phyloP scores from a whole-genome alignment of 2,113 vertebrate genomes.

The Notarius lentiginosus region DNA sequence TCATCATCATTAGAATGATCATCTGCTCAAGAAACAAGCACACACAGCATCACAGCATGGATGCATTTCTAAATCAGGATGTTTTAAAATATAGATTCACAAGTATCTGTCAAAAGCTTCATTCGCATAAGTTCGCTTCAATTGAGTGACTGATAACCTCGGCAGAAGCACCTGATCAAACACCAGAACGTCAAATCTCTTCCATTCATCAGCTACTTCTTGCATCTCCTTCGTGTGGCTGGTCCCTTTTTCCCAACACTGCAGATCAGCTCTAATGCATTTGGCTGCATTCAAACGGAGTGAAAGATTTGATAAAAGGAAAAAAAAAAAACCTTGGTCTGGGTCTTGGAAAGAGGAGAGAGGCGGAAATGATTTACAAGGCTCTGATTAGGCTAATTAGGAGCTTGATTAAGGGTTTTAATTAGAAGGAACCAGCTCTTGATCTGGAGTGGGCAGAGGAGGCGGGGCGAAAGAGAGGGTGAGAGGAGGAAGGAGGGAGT shows the following conservation, averaged over 20 bases:
- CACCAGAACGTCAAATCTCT: background rate
- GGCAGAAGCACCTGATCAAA: background rate
- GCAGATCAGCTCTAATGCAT: slow-evolving; percentile 26
- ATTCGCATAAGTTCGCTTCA: background rate
- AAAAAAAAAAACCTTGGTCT: slow-evolving; percentile 58
- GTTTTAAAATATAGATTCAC: background rate
- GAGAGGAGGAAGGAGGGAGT: slow-evolving; percentile 25
- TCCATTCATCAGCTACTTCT: slow-evolving; percentile 28
- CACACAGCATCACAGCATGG: background rate
- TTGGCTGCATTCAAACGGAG: slow-evolving; percentile 49
- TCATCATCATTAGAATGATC: background rate
- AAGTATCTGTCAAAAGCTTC: background rate
- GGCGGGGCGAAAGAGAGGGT: slow-evolving; percentile 59
- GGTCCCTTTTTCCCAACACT: slow-evolving; percentile 49
- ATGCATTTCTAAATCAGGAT: background rate
- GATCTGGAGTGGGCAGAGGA: slow-evolving; percentile 69
- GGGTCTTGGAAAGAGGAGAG: slow-evolving; percentile 63
- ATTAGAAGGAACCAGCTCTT: slow-evolving; percentile 75
- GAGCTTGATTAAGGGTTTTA: slow-evolving; percentile 80
- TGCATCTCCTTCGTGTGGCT: slow-evolving; percentile 51
- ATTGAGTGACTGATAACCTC: background rate
- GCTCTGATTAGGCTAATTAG: slow-evolving; percentile 79
- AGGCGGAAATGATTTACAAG: slow-evolving; percentile 73
- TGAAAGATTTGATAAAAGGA: slow-evolving; percentile 69
- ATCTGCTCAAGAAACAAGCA: background rate